Evolutionary conservation across 2,888 invertebrate species (phyloP), one percentile per base, ranked within the genome.

Genomic region (Cephus pulcher): DNA sequence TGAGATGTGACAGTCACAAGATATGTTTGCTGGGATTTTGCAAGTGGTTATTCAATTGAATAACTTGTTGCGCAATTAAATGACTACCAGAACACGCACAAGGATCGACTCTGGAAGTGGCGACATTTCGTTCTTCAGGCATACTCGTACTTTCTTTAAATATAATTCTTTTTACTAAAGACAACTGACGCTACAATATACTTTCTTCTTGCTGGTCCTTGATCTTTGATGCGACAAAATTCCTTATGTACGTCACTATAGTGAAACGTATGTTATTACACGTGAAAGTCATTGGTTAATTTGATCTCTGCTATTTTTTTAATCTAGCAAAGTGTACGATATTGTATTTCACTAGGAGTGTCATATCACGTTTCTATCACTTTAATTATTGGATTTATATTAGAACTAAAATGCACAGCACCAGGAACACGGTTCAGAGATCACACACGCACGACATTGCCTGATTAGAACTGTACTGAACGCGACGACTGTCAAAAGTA

Each of bases 401-500:
- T 23, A 56, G 56, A 23, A 23, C 9, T 56, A 56, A 56, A 9
- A 23, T 56, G 23, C 23, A 56, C 23, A 56, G 9, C 23, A 9
- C 56, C 9, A 56, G 23, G 56, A 56, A 23, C 56, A 56, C 23
- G 56, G 23, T 23, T 56, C 56, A 23, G 23, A 56, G 23, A 56
- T 23, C 23, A 56, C 9, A 56, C 56, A 9, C 56, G 23, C 9
- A 9, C 6, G 56, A 56, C 23, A 23, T 9, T 56, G 56, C 15
- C 23, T 9, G 56, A 56, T 56, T 23, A 23, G 23, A 56, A 23
- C 56, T 56, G 56, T 56, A 56, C 56, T 56, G 56, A 74, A 71
- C 56, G 23, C 77, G 34, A 78, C 76, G 76, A 79, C 35, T 76
- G n/a, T 73, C 56, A 69, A 34, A 68, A 77, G 75, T 12, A 40